Percentiles rank a stretch among this genome's conserved stretches.
These are phyloP conservation scores for Oxygymnocypris stewartii DNA, from an alignment of 2,113 vertebrate species.

Conservation along the genomic window DNA sequence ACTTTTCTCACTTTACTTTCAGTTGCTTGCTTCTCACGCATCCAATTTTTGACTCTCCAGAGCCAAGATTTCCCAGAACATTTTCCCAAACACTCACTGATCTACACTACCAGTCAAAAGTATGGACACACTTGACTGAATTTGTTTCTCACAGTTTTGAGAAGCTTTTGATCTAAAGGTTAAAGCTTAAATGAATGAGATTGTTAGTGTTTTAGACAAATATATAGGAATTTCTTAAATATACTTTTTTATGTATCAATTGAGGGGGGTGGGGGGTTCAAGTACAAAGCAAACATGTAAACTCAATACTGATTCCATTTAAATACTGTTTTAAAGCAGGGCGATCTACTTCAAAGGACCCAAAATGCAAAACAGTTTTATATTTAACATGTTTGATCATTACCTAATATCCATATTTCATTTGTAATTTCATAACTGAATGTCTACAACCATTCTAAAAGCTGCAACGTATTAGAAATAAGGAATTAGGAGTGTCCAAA, in stretches of 20 bases:
- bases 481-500: background rate
- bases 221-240: slow-evolving; percentile 3
- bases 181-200: background rate
- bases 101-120: background rate
- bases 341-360: background rate
- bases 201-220: background rate
- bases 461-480: background rate
- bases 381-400: background rate
- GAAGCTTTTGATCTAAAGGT: too few relatives aligned
- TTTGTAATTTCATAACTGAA: background rate
- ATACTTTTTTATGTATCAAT: too few relatives aligned
- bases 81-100: background rate
- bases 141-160: background rate
- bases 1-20: slow-evolving; percentile 6
- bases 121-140: background rate
- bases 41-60: background rate
- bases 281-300: too few relatives aligned
- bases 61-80: background rate
- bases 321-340: background rate
- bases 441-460: background rate
- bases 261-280: too few relatives aligned
- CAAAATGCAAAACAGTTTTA: background rate
- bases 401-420: background rate
- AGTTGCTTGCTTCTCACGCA: background rate
- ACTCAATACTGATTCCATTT: background rate